A percentile compares a stretch with the other conserved stretches of the same genome.
phyloP scores from a whole-genome alignment of 2,797 vertebrate genomes.

The Steatocranus sp. region DNA sequence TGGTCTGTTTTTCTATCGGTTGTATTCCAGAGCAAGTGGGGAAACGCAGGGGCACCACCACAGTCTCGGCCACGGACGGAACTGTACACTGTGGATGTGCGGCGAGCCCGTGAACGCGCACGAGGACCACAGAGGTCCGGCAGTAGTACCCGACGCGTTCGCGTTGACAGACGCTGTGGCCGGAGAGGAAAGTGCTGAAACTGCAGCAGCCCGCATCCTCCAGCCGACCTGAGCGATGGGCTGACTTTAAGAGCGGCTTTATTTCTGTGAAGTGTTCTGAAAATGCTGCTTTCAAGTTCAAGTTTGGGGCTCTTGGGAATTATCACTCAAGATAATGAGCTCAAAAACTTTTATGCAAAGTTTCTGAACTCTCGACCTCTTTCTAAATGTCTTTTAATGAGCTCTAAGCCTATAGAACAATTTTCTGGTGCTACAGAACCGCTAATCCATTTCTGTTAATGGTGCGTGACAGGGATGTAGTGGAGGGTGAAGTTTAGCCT shows the following conservation, averaged over 20 bases:
- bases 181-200: conserved; percentile 1
- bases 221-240: neutral
- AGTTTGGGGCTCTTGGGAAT: neutral
- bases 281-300: neutral
- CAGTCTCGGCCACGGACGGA: neutral
- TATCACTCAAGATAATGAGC: neutral
- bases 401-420: neutral
- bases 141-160: neutral
- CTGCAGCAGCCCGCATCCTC: neutral
- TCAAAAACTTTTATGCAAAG: neutral
- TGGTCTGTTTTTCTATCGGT: neutral
- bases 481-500: neutral
- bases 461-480: neutral
- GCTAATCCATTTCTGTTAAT: neutral
- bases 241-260: neutral
- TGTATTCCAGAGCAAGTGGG: neutral
- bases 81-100: neutral
- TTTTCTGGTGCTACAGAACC: neutral
- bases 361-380: neutral
- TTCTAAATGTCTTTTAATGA: neutral
- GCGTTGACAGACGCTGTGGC: conserved; percentile 19
- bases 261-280: neutral
- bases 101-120: neutral
- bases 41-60: neutral
- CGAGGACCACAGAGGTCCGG: neutral